Percentiles rank a stretch among this genome's conserved stretches.
Conservation (phyloP, 1,140 invertebrate species). For the Drosophila leontia region DNA sequence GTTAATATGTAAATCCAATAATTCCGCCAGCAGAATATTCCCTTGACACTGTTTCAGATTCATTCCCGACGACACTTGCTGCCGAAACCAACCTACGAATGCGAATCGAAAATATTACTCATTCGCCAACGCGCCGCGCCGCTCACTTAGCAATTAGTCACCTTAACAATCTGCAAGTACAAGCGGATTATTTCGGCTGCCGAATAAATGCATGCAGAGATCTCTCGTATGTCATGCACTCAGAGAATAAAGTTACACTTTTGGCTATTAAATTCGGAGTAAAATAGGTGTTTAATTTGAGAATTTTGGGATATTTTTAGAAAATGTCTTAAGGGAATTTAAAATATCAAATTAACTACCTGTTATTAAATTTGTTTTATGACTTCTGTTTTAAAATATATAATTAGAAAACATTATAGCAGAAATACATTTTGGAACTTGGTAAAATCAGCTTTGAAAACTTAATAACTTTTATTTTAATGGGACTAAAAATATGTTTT, state of each 20-base stretch:
- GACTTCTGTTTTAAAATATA: too few relatives aligned
- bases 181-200: slow-evolving; percentile 39
- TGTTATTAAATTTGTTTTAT: too few relatives aligned
- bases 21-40: slow-evolving; percentile 25
- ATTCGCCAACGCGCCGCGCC: slow-evolving; percentile 30
- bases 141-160: slow-evolving; percentile 64
- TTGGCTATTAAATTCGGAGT: background rate
- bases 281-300: background rate
- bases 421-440: too few relatives aligned
- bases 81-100: slow-evolving; percentile 28
- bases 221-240: slow-evolving; percentile 29
- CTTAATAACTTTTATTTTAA: too few relatives aligned
- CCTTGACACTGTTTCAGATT: slow-evolving; percentile 39
- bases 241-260: background rate
- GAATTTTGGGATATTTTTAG: background rate
- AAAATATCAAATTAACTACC: background rate
- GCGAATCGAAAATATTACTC: slow-evolving; percentile 53
- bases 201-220: slow-evolving; percentile 37
- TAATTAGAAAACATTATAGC: too few relatives aligned
- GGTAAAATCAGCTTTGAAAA: too few relatives aligned
- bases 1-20: slow-evolving; percentile 48
- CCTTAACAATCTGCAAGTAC: slow-evolving; percentile 50
- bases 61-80: slow-evolving; percentile 31
- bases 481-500: too few relatives aligned
- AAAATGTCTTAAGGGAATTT: background rate